Conservation (phyloP, 2,113 vertebrate species). For the Halichoerus grypus region DNA sequence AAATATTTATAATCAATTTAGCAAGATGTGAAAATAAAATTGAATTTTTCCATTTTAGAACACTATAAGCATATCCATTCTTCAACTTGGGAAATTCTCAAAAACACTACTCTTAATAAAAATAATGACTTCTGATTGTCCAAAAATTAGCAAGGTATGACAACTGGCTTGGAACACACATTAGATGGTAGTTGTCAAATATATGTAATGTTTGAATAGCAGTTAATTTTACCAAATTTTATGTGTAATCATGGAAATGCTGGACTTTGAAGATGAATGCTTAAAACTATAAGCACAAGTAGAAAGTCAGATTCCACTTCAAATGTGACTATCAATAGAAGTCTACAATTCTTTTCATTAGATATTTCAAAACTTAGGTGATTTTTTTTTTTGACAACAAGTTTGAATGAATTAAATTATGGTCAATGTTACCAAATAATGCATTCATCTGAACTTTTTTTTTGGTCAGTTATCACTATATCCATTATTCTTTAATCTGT, state of each 20-base stretch:
- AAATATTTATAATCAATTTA: conserved; percentile 21
- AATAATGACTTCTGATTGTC: not conserved
- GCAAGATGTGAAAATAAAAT: not conserved
- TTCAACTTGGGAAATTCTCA: not conserved
- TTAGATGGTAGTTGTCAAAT: not conserved
- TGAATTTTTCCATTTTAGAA: not conserved
- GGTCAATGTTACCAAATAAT: not conserved
- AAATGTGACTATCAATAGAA: not conserved
- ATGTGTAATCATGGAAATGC: not conserved
- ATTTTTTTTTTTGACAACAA: not conserved
- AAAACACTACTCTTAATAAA: not conserved
- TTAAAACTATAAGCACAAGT: not conserved
- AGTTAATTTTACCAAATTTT: not conserved
- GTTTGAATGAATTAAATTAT: not conserved
- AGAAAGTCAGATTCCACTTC: not conserved
- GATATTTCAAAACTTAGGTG: not conserved
- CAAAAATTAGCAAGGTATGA: not conserved
- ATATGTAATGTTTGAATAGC: not conserved
- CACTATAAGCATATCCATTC: not conserved
- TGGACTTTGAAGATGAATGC: not conserved
- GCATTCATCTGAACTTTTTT: not conserved
- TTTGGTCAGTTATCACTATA: not conserved
- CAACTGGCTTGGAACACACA: not conserved
- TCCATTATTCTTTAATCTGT: not conserved
- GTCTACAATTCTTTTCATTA: not conserved